A percentile compares a stretch with the other conserved stretches of the same genome.
phyloP scores from a whole-genome alignment of 2,113 vertebrate genomes.

The Spheniscus mendiculus region DNA sequence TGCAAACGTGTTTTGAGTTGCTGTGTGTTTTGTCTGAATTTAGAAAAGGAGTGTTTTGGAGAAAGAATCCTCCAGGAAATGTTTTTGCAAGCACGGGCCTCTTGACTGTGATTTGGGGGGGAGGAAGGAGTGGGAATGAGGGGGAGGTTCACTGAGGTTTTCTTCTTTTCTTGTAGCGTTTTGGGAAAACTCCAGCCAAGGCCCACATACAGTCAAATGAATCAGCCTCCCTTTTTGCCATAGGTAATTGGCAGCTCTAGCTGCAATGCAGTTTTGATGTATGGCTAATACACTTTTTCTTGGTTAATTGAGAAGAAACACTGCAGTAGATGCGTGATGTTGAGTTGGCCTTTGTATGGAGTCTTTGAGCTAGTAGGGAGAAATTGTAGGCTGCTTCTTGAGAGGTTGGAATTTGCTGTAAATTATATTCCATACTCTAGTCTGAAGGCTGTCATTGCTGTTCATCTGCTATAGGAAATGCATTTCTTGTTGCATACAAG shows the following conservation, averaged over 20 bases:
- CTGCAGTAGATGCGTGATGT: background rate
- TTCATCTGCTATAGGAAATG: background rate
- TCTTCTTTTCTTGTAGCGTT: constrained; percentile 10
- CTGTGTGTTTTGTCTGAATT: constrained; percentile 33
- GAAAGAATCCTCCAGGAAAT: constrained; percentile 29
- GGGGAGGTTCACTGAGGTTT: constrained; percentile 44
- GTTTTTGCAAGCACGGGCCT: background rate
- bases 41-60: constrained; percentile 26
- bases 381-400: background rate
- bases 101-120: constrained; percentile 4
- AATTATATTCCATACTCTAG: background rate
- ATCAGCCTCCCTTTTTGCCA: constrained; percentile 43
- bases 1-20: background rate
- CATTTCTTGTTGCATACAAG: background rate
- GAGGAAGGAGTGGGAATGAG: constrained; percentile 45
- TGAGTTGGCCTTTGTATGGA: background rate
- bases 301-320: constrained; percentile 30
- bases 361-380: background rate
- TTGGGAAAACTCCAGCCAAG: constrained; percentile 62
- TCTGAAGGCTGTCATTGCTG: background rate
- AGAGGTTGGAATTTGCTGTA: background rate
- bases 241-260: constrained; percentile 49
- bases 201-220: constrained; percentile 43
- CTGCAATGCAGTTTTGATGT: constrained; percentile 66
- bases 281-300: background rate